A percentile compares a stretch with the other conserved stretches of the same genome.
These are phyloP conservation scores for Drosophila fulvimacula DNA, from an alignment of 2,888 invertebrate species.

Conservation along the genomic window DNA sequence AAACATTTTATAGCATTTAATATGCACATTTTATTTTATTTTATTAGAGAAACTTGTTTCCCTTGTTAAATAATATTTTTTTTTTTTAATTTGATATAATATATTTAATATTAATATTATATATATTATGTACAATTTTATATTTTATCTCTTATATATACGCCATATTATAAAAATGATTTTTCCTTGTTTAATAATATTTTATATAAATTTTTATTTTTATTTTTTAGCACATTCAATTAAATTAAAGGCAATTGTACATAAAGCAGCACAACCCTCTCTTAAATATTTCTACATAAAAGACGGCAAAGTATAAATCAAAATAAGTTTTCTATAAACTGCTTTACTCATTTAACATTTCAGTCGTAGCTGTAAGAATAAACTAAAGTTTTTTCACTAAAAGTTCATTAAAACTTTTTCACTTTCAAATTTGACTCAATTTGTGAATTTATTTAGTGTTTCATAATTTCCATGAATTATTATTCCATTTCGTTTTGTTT, in stretches of 20 bases:
- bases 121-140: no score
- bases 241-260: background rate
- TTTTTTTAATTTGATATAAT: background rate
- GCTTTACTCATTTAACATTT: background rate
- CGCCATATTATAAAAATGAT: background rate
- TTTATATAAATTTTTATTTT: no score
- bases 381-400: background rate
- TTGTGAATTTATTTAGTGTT: background rate
- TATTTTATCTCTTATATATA: no score
- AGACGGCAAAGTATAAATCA: background rate
- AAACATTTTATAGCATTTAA: constrained; percentile 1
- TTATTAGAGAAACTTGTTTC: background rate
- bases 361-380: background rate
- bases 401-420: constrained; percentile 5
- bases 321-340: background rate
- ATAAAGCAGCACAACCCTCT: no score
- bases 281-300: no score
- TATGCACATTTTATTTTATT: constrained; percentile 8
- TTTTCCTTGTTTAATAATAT: background rate
- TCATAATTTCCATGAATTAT: background rate
- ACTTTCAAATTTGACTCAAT: background rate
- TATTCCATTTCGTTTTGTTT: background rate
- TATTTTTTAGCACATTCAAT: no score
- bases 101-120: no score
- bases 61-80: background rate